Evolutionary conservation across 2,888 invertebrate genomes (phyloP), one percentile per base, ranked within the genome.

Genomic region (Ectemnius lituratus): DNA sequence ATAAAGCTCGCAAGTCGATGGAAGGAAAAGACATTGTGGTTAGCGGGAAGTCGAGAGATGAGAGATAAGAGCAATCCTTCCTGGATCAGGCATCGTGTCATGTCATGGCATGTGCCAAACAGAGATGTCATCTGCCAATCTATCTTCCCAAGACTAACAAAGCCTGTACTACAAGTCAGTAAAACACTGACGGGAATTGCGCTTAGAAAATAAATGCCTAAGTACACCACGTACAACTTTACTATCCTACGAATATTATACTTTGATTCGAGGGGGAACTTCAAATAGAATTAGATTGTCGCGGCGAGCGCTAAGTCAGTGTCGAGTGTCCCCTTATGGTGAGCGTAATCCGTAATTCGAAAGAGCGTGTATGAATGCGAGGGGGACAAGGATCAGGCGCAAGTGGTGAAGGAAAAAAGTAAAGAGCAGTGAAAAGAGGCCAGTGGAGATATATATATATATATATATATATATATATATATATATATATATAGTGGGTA

Each of bases 341-440:
- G 52, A 13, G 16, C 52, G 5, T 20, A 20, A 57, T 27, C 27
- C 60, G 28, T 28, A 27, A 60, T 27, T 27, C 8, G n/a, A 60
- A n/a, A 14, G n/a, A 20, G 27, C 49, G 52, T 47, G 62, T 59
- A 52, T 73, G 80, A 69, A 78, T 66, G 80, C 67, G 75, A 69
- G 67, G 70, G 75, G 73, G 73, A 80, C 80, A 74, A 78, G 75
- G 70, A 78, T 78, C 78, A 73, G 79, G 76, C 73, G 76, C 72
- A 74, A 77, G 81, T 65, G 70, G 68, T 56, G 70, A 76, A 76
- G 74, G 78, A 76, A 80, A 62, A 65, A 62, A 70, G 62, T 66
- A 73, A 73, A 62, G 58, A 13, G 46, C 16, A 46, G 18, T 37
- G 20, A 20, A 63, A 28, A 65, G 16, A 59, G 58, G 58, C 65